Evolutionary conservation across 2,113 vertebrate species (phyloP), one percentile per base, ranked within the genome.

Genomic region (Planiliza haematocheilus): DNA sequence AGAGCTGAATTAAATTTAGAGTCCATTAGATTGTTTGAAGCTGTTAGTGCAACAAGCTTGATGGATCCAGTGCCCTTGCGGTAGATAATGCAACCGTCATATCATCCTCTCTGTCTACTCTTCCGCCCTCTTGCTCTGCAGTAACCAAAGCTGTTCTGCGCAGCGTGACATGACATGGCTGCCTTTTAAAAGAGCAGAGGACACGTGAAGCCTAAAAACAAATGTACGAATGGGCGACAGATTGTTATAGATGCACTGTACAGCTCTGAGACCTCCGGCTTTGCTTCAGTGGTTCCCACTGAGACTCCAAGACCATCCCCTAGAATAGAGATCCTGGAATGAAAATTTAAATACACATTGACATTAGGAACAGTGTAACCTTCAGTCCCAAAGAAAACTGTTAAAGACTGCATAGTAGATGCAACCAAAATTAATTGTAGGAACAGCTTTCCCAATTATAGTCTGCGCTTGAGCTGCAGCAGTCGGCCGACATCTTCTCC

Each of bases 1-100:
- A 78, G 73, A 64, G 75, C 55, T 74, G 64, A 86, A 93, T 92
- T 84, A 30, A 81, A 86, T 91, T 92, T 81, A 72, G 62, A 89
- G 77, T 87, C 88, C 83, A 88, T 92, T 92, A 91, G 74, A 70
- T 43, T 34, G 50, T 70, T 84, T 79, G 50, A 70, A 73, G 67
- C 74, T 83, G 62, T 87, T 87, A 77, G 79, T 65, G 56, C 63
- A 70, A 46, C n/a, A 43, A 30, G 57, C 69, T 55, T 81, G 70
- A 85, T 90, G 69, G 76, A 89, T 68, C 58, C 70, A 45, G 74
- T 64, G 70, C 79, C 73, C 45, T 69, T 66, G 7, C 20, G 30
- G n/a, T 70, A 34, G 81, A 52, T 83, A 74, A 78, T 72, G 48
- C 45, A 72, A 12, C 48, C 62, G 41, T 65, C 38, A 0, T 48